Evolutionary conservation across 2,888 invertebrate genomes (phyloP), one percentile per base, ranked within the genome.

Genomic region (Perizoma affinitatum): DNA sequence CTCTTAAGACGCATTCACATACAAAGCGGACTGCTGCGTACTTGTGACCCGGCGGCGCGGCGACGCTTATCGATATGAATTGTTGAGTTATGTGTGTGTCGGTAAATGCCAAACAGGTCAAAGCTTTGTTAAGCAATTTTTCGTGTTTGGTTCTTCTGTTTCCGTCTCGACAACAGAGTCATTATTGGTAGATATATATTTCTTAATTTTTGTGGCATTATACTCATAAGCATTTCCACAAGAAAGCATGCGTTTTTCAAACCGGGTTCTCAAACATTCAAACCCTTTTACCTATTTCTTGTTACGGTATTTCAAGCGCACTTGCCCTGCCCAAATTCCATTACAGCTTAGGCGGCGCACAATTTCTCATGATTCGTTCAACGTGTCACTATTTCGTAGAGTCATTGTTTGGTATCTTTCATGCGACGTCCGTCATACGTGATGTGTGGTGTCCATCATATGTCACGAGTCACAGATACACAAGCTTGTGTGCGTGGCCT

Each of bases 391-490:
- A 77, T 79, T 78, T 68, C 67, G 78, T 77, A 69, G 73, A 80
- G 75, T 80, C 81, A 82, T 80, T 78, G 76, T 80, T 72, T 63
- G 63, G 63, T 65, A 66, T 69, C 73, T 71, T 70, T 61, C 71
- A 71, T 62, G 70, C 69, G 63, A 66, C 74, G 67, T 69, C 66
- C 65, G 68, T 78, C 71, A 75, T 74, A 78, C 80, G 82, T 86
- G 84, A 86, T 82, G 78, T 82, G 79, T 78, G 74, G 78, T 83
- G 50, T 54, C 57, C 54, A 43, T 58, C 58, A 54, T 58, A 80
- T 83, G 83, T 82, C 82, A 81, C 82, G 80, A 75, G 78, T 76
- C 83, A 84, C 83, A 78, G 82, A 82, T 82, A 77, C 79, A 79
- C 45, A 44, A 42, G 57, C 35, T 73, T 74, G 78, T 73, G 74